A percentile compares a stretch with the other conserved stretches of the same genome.
These are phyloP conservation scores for Todus mexicanus DNA, from an alignment of 2,797 vertebrate species.

Conservation along the genomic window DNA sequence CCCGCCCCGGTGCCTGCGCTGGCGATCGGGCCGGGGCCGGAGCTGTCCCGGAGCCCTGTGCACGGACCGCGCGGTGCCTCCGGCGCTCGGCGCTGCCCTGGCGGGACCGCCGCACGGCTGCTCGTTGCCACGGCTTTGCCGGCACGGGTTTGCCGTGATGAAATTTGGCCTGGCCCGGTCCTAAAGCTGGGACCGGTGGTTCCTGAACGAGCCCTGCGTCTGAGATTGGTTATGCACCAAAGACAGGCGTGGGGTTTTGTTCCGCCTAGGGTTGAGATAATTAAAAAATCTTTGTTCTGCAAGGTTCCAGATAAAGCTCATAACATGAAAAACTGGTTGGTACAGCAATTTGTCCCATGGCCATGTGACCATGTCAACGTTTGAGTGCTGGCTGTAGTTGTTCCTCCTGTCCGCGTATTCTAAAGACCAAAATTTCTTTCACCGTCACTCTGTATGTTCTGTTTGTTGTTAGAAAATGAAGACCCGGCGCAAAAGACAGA, in stretches of 20 bases:
- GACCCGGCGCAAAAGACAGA: constrained; percentile 36
- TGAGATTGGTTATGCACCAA: neutral
- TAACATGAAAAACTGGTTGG: neutral
- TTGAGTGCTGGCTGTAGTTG: neutral
- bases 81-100: neutral
- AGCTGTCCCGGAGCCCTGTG: no score
- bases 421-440: neutral
- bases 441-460: neutral
- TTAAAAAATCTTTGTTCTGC: neutral
- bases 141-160: neutral
- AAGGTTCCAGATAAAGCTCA: neutral
- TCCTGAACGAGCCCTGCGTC: neutral
- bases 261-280: neutral
- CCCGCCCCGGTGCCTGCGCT: no score
- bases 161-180: neutral
- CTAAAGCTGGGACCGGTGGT: neutral
- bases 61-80: no score
- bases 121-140: neutral
- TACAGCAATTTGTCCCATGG: neutral
- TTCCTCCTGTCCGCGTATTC: neutral
- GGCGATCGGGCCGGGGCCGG: no score
- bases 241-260: neutral
- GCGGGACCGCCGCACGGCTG: neutral
- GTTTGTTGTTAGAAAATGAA: constrained; percentile 66
- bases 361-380: neutral